These are phyloP conservation scores for Barbus barbus DNA, from an alignment of 2,113 vertebrate genomes.

Conservation along the genomic window DNA sequence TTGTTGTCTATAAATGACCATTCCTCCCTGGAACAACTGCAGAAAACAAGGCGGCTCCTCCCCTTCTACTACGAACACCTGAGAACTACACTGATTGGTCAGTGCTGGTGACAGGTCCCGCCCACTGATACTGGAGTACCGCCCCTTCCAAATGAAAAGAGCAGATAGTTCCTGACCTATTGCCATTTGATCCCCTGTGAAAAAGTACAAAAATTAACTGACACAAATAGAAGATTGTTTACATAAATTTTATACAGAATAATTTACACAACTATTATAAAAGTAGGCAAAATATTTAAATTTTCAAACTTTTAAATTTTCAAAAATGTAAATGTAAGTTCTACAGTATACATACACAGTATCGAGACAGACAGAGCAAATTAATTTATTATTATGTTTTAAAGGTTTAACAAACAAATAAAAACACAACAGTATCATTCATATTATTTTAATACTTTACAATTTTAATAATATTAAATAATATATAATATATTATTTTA, in stretches of 20 bases:
- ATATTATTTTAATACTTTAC: no score
- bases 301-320: neutral
- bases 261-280: no score
- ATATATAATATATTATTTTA: no score
- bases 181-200: slow-evolving; percentile 47
- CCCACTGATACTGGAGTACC: slow-evolving; percentile 63
- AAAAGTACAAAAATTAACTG: neutral
- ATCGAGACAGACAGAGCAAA: no score
- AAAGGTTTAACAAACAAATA: no score
- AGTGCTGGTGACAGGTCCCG: slow-evolving; percentile 66
- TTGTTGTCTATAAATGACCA: slow-evolving; percentile 72
- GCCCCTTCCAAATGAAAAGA: slow-evolving; percentile 77
- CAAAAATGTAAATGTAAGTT: neutral
- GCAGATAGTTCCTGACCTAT: slow-evolving; percentile 54
- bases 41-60: slow-evolving; percentile 78
- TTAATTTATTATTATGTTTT: no score
- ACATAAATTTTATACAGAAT: neutral
- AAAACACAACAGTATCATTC: no score
- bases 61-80: slow-evolving; percentile 74
- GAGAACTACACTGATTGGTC: slow-evolving; percentile 63
- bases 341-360: no score
- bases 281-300: neutral
- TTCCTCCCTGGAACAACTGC: slow-evolving; percentile 78
- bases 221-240: neutral
- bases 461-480: no score